A percentile compares a stretch with the other conserved stretches of the same genome.
Evolutionary conservation across 2,113 vertebrate genomes (phyloP).

Genomic region (Lepus timidus): DNA sequence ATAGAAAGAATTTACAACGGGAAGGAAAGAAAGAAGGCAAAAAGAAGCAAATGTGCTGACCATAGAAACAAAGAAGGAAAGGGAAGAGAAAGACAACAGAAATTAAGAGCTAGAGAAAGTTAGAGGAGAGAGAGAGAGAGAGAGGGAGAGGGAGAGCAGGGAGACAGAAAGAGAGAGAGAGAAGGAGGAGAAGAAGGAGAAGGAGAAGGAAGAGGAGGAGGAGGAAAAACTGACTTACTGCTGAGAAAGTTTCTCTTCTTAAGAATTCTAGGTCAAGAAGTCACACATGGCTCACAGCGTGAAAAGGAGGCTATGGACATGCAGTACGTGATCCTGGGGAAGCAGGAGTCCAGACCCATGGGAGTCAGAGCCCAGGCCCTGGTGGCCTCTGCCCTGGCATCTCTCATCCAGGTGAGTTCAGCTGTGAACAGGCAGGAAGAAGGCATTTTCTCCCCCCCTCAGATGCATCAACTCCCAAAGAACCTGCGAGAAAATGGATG

Average conservation of each 20-base stretch:
- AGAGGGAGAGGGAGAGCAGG: not conserved
- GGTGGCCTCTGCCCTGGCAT: slow-evolving; percentile 68
- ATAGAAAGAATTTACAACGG: not conserved
- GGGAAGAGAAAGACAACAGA: not conserved
- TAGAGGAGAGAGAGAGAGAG: not conserved
- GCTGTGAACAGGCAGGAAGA: not conserved
- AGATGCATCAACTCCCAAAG: slow-evolving; percentile 2
- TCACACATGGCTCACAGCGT: slow-evolving; percentile 51
- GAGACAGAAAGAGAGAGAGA: not conserved
- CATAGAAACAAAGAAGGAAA: slow-evolving; percentile 4
- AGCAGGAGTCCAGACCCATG: not conserved
- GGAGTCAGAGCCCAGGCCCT: not conserved
- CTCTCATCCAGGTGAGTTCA: slow-evolving; percentile 84
- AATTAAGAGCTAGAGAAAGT: not conserved
- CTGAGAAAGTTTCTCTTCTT: slow-evolving; percentile 48
- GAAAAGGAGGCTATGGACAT: slow-evolving; percentile 39
- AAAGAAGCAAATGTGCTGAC: not conserved
- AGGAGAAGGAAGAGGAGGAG: not conserved
- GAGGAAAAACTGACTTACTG: not conserved
- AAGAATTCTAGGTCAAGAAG: slow-evolving; percentile 12
- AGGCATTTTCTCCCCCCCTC: not conserved
- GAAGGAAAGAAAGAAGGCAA: not conserved
- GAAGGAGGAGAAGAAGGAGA: not conserved
- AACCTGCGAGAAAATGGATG: not conserved
- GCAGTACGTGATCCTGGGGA: not conserved